phyloP scores from a whole-genome alignment of 2,113 vertebrate genomes.

The Chrysemys picta region DNA sequence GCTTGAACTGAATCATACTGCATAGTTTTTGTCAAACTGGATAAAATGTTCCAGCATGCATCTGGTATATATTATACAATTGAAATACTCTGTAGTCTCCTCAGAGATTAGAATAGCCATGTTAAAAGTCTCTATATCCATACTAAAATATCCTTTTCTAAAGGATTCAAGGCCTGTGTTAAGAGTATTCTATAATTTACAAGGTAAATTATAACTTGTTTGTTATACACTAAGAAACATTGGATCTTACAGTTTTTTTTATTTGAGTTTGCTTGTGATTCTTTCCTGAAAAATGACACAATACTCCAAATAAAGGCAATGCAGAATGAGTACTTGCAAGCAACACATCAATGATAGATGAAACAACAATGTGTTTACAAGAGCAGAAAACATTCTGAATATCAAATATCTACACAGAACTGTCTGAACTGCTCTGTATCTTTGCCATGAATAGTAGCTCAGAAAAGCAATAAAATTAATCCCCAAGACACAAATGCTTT shows the following conservation, averaged over 20 bases:
- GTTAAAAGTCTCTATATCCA: background rate
- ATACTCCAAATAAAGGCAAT: background rate
- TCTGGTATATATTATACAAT: background rate
- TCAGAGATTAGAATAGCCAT: background rate
- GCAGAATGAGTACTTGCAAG: background rate
- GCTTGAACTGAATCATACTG: background rate
- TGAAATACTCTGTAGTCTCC: background rate
- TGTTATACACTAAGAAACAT: background rate
- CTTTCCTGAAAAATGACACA: background rate
- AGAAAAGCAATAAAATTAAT: background rate
- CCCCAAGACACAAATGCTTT: background rate
- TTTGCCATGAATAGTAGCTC: background rate
- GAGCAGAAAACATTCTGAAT: background rate
- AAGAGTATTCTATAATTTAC: background rate
- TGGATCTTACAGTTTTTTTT: background rate
- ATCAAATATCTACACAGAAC: background rate
- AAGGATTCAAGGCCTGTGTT: background rate
- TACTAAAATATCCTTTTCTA: background rate
- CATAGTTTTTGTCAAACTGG: background rate
- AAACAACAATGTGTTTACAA: background rate
- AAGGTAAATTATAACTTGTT: background rate
- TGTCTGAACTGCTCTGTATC: fast-evolving
- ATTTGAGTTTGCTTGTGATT: background rate
- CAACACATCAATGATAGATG: background rate
- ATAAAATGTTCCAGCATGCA: background rate